phyloP scores from a whole-genome alignment of 2,113 vertebrate species.

The Sinocyclocheilus anophthalmus region DNA sequence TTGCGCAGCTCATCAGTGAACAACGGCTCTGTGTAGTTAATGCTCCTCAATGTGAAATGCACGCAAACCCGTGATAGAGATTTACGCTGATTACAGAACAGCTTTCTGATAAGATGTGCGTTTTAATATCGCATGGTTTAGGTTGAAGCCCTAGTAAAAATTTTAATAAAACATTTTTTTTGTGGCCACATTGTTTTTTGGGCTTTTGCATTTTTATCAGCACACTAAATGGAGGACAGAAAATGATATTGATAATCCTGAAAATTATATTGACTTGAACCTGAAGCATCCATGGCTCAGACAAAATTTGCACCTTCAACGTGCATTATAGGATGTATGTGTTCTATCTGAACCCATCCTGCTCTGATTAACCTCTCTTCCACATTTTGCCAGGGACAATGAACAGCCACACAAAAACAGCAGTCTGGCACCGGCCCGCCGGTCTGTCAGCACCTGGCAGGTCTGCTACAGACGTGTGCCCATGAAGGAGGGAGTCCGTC shows the following conservation, averaged over 20 bases:
- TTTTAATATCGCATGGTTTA: too few species aligned
- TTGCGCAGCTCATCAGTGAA: too few species aligned
- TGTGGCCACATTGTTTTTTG: not conserved
- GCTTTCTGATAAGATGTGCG: too few species aligned
- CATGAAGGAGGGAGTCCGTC: too few species aligned
- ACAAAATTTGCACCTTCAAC: not conserved
- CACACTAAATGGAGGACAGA: not conserved
- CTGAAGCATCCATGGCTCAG: not conserved
- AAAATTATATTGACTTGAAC: not conserved
- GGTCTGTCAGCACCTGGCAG: slow-evolving; percentile 35
- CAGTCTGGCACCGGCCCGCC: not conserved
- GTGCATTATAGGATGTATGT: not conserved
- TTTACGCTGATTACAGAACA: too few species aligned
- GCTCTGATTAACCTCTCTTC: not conserved
- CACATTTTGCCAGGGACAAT: not conserved
- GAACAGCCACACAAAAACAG: not conserved
- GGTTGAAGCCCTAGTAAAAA: too few species aligned
- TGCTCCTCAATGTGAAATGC: too few species aligned
- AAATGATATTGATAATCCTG: not conserved
- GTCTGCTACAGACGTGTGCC: too few species aligned
- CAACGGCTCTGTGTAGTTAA: too few species aligned
- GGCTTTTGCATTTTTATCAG: not conserved
- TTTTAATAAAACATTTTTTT: not conserved
- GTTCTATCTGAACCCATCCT: not conserved
- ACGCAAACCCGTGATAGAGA: too few species aligned